These are phyloP conservation scores for Phyllotreta striolata DNA, from an alignment of 2,888 invertebrate species.

Conservation along the genomic window DNA sequence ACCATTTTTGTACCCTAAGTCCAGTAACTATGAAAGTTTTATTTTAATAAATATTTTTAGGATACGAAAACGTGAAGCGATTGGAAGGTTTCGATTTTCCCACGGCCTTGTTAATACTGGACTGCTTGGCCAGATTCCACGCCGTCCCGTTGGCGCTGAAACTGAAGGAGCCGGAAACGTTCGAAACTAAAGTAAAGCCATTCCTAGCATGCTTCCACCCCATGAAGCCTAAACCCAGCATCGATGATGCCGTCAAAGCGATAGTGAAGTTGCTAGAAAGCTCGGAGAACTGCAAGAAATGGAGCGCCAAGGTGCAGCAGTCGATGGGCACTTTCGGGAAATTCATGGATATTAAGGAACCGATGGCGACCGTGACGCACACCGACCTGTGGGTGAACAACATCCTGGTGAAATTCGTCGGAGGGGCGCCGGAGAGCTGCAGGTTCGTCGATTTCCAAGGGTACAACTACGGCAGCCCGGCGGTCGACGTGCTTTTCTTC, in stretches of 20 bases:
- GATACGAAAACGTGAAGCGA: conserved; percentile 61
- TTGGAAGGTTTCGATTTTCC: conserved; percentile 60
- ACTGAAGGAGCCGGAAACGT: conserved; percentile 56
- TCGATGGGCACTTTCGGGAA: conserved; percentile 1
- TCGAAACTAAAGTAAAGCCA: conserved; percentile 54
- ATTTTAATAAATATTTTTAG: conserved; percentile 29
- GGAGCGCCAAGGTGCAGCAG: conserved; percentile 19
- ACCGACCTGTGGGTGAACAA: conserved; percentile 70
- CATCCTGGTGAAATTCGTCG: conserved; percentile 61
- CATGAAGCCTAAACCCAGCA: background rate
- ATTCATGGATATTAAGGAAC: conserved; percentile 48
- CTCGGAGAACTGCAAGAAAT: conserved; percentile 12
- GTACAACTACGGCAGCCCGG: conserved; percentile 43
- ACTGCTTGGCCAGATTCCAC: conserved; percentile 64
- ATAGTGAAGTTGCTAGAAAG: conserved; percentile 4
- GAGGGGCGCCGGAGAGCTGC: conserved; percentile 35
- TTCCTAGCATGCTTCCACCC: conserved; percentile 25
- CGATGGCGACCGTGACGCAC: conserved; percentile 64
- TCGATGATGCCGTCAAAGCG: background rate
- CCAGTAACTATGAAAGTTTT: background rate
- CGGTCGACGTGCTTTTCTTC: conserved; percentile 47
- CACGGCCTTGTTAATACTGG: conserved; percentile 59
- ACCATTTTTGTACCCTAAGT: too few species aligned
- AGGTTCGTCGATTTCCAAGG: conserved; percentile 50
- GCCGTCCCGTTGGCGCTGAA: conserved; percentile 65